Evolutionary conservation across 2,797 vertebrate species (phyloP).

Genomic region (Pelobates cultripes): DNA sequence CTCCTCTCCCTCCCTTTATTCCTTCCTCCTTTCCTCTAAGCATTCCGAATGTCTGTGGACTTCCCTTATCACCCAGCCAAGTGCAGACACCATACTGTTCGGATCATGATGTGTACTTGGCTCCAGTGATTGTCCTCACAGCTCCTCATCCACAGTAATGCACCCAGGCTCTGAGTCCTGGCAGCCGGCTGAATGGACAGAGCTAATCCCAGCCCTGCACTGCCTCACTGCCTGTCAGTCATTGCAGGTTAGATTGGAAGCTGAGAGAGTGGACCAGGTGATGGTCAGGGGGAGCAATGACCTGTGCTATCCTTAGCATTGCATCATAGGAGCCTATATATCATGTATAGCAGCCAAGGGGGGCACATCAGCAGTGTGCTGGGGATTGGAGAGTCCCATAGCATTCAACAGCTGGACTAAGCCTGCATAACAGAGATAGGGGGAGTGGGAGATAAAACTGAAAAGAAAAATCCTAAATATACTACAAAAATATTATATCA

Average conservation of each 20-base stretch:
- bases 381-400: slow-evolving; percentile 58
- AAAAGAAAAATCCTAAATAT: too few relatives aligned
- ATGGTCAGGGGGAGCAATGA: neutral
- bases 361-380: slow-evolving; percentile 45
- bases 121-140: slow-evolving; percentile 16
- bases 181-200: neutral
- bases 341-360: slow-evolving; percentile 34
- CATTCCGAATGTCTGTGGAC: too few relatives aligned
- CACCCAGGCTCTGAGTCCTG: neutral
- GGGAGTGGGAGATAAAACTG: too few relatives aligned
- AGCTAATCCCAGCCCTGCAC: neutral
- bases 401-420: slow-evolving; percentile 51
- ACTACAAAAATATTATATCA: too few relatives aligned
- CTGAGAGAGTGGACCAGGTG: neutral
- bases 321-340: neutral
- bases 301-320: slow-evolving; percentile 16
- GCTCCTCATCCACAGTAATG: neutral
- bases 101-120: slow-evolving; percentile 26
- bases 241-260: neutral
- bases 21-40: too few relatives aligned
- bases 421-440: neutral
- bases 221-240: neutral
- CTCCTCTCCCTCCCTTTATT: too few relatives aligned
- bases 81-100: slow-evolving; percentile 16
- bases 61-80: neutral